Conservation (phyloP, 1,140 invertebrate species). For the Lineus longissimus region DNA sequence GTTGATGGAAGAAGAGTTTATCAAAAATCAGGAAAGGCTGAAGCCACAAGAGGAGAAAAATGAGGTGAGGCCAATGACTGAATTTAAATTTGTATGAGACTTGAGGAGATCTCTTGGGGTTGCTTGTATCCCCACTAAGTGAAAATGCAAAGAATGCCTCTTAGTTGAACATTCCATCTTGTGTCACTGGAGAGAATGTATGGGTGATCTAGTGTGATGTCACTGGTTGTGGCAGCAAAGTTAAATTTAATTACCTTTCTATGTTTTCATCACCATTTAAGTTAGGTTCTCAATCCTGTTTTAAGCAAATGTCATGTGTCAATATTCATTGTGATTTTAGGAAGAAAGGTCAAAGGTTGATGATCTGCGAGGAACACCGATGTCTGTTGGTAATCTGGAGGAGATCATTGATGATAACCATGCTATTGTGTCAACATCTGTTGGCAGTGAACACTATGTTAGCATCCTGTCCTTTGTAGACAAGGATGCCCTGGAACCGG, state of each 20-base stretch:
- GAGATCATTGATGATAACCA: conserved; percentile 99
- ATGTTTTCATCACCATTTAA: too few species aligned
- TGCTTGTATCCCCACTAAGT: too few species aligned
- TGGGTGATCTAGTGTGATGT: too few species aligned
- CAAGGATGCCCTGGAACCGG: conserved; percentile 98
- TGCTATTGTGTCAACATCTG: conserved; percentile 98
- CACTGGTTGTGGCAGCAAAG: too few species aligned
- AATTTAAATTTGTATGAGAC: neutral
- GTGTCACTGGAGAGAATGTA: too few species aligned
- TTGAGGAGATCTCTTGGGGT: too few species aligned
- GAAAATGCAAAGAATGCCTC: too few species aligned
- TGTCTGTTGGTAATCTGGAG: conserved; percentile 99
- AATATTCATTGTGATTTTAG: conserved; percentile 35
- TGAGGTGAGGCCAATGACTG: conserved; percentile 62
- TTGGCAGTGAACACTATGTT: conserved; percentile 99
- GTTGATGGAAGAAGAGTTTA: conserved; percentile 99
- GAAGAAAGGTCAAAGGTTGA: conserved; percentile 93
- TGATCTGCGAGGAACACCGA: conserved; percentile 95
- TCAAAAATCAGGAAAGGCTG: conserved; percentile 94
- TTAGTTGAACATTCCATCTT: too few species aligned
- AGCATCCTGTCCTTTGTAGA: conserved; percentile 99
- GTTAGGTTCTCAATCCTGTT: too few species aligned
- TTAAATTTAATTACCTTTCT: too few species aligned
- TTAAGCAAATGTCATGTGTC: too few species aligned
- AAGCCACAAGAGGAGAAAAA: conserved; percentile 99